Conservation (phyloP, 2,797 vertebrate genomes). For the Neosalanx taihuensis region DNA sequence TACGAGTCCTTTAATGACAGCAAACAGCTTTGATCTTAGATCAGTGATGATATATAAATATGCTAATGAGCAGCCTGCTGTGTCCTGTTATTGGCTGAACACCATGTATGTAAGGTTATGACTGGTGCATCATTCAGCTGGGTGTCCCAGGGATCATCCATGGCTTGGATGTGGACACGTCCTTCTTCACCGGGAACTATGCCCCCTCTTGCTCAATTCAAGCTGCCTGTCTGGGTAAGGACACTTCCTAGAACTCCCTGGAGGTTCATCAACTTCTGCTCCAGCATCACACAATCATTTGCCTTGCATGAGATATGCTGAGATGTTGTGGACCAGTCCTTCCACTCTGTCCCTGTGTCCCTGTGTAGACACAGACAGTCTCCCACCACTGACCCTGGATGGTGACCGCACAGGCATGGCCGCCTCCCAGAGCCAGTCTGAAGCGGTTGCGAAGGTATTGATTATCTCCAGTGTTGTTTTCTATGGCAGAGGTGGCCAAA, state of each 20-base stretch:
- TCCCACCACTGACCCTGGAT: conserved; percentile 54
- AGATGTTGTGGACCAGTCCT: background rate
- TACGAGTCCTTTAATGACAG: conserved; percentile 34
- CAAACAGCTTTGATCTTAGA: background rate
- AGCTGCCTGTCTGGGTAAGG: conserved; percentile 64
- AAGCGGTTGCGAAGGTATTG: conserved; percentile 67
- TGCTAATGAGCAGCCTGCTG: background rate
- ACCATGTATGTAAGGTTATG: conserved; percentile 62
- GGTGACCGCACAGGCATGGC: conserved; percentile 73
- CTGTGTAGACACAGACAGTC: conserved; percentile 53
- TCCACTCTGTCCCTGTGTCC: background rate
- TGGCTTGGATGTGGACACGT: conserved; percentile 76
- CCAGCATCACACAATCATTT: background rate
- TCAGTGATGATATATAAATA: background rate
- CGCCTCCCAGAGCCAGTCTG: conserved; percentile 67
- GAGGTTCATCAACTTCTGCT: too few species aligned
- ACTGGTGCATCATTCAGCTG: conserved; percentile 75
- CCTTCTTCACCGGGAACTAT: conserved; percentile 77
- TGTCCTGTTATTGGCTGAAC: conserved; percentile 8
- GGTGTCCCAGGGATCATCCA: conserved; percentile 66
- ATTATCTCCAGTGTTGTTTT: background rate
- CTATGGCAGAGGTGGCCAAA: too few species aligned
- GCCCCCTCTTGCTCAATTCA: conserved; percentile 72
- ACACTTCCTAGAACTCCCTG: background rate
- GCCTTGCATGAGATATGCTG: background rate